Evolutionary conservation across 2,113 vertebrate genomes (phyloP).

Genomic region (Sinocyclocheilus rhinocerous): DNA sequence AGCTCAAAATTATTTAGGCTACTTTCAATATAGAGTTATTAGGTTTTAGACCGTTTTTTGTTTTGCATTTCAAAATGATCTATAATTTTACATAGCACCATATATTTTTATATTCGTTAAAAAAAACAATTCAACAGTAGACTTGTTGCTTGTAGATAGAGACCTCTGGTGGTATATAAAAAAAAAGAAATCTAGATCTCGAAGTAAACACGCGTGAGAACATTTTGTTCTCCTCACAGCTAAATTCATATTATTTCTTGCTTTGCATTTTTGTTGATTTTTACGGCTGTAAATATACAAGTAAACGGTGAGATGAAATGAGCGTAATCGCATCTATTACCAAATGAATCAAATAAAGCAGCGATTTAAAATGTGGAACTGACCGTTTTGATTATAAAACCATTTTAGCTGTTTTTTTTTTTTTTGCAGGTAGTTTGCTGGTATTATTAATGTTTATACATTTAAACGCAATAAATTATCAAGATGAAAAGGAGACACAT

Average conservation of each 20-base stretch:
- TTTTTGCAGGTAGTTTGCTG: not conserved
- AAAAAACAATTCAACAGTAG: not conserved
- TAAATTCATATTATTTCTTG: not conserved
- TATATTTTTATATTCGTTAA: constrained; percentile 11
- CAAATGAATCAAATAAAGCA: not conserved
- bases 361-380: not conserved
- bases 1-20: not conserved
- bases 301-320: not conserved
- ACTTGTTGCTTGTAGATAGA: constrained; percentile 66
- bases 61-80: not conserved
- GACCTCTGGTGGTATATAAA: constrained; percentile 73
- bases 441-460: not conserved
- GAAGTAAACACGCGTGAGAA: not conserved
- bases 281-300: not conserved
- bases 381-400: not conserved
- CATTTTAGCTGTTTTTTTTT: not conserved
- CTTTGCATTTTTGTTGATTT: not conserved
- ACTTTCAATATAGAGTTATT: not conserved
- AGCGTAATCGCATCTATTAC: not conserved
- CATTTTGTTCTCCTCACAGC: constrained; percentile 29
- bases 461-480: not conserved
- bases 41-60: not conserved
- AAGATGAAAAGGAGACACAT: not conserved
- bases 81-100: not conserved
- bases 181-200: constrained; percentile 52